These are phyloP conservation scores for Tipula vernalis DNA, from an alignment of 2,888 invertebrate genomes.

Conservation along the genomic window DNA sequence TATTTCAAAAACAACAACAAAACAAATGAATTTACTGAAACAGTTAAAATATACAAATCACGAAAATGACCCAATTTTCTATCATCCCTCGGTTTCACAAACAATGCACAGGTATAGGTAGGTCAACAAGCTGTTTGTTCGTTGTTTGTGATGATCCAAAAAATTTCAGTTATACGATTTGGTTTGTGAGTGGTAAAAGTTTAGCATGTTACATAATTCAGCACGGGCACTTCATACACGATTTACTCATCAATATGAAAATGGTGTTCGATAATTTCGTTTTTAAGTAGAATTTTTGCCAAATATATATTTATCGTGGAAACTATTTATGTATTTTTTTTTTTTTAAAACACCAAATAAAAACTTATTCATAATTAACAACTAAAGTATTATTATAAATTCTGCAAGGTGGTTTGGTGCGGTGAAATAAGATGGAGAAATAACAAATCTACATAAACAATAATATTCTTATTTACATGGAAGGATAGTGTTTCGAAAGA, in stretches of 20 bases:
- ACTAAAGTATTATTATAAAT: background rate
- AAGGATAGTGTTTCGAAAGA: background rate
- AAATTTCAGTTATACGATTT: background rate
- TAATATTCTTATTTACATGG: background rate
- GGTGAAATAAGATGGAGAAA: background rate
- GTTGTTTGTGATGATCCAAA: background rate
- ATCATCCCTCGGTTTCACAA: background rate
- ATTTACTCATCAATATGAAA: background rate
- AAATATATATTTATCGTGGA: background rate
- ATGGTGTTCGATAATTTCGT: background rate
- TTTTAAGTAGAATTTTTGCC: background rate
- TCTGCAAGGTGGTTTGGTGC: background rate
- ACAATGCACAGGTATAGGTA: background rate
- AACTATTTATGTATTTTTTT: background rate
- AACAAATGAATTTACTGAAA: background rate
- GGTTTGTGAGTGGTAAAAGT: background rate
- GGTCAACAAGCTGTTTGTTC: background rate
- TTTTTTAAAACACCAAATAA: background rate
- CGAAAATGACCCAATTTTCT: background rate
- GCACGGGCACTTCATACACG: background rate
- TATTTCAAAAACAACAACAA: background rate
- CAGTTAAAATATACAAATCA: background rate
- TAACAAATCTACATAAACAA: background rate
- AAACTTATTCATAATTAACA: background rate
- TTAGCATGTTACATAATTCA: background rate